Base-by-base conservation (phyloP, 1,140 invertebrate genomes). In the Leptoteleia sp. region DNA sequence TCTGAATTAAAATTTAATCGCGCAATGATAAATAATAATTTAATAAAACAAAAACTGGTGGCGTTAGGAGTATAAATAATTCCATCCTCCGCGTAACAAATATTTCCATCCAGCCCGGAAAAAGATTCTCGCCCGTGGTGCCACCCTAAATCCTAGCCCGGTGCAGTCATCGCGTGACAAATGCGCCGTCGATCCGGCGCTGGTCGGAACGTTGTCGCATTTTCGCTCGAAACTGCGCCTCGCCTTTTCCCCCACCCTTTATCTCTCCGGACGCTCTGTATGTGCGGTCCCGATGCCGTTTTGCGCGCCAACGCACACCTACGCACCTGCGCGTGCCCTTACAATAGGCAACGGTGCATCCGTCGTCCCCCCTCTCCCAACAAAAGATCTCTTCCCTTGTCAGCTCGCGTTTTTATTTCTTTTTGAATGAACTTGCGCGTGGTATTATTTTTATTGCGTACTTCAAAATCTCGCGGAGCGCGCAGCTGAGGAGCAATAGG, bases 241-340 rank as follows among this genome's bases (percentile, higher is more conserved):
- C 12, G 19, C 12, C 42, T 12, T 61, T 45, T 50, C 35, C 47
- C 35, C 16, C 37, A 25, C 22, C 22, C 22, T n/a, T n/a, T 52
- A 37, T 37, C 31, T 65, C 45, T 50, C n/a, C 16, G 15, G 22
- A 12, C 38, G 33, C 65, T 55, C 38, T 35, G 37, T 11, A 12
- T 48, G 13, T 67, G 19, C 27, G 52, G 50, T 59, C 22, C 48
- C 54, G 6, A 16, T 52, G 45, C 11, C 52, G 59, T 65, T 55
- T 76, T 55, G 72, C 72, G 64, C 48, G 57, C 52, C 64, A 62
- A 70, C 55, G 19, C 55, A 68, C 73, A 70, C 73, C 65, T 50
- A 71, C 73, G 67, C 73, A 47, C 64, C 64, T 65, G 68, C 57
- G 48, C 68, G 57, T 55, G 57, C 57, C 57, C 43, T 45, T 38